Evolutionary conservation across 1,140 invertebrate species (phyloP), one percentile per base, ranked within the genome.

Genomic region (Drosophila ercepeae): DNA sequence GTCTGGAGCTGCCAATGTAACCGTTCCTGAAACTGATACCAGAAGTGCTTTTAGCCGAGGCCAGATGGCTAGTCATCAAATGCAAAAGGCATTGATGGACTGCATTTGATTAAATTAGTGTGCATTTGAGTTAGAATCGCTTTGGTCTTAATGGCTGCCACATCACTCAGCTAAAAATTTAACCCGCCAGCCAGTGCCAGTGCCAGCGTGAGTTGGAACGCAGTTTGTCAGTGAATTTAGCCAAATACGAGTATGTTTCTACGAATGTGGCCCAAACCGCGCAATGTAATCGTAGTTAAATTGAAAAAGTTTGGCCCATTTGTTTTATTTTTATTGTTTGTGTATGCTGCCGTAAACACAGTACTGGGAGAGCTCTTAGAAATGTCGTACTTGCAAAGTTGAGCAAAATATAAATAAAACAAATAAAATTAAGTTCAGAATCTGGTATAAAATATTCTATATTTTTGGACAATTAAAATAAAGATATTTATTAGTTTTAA

Each of bases 71-170:
- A 45, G 39, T 11, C 39, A 69, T 49, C 53, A 45, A 46, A 34
- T 59, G 64, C 39, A 44, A 42, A 53, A 46, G 64, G 42, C 63
- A 67, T 68, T 79, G 76, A 84, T 84, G 60, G 71, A 84, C 57
- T 75, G 60, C 61, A 86, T 86, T 81, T 76, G 70, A 84, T 83
- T 71, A 83, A 84, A 84, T 78, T 75, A 84, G 68, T 57, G 34
- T 60, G 53, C 68, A 51, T 60, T 71, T 46, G 60, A 67, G 71
- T 53, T 48, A 18, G 48, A 70, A 79, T 46, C 60, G 76, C 75
- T 55, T 59, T 18, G 49, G 18, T 54, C 68, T 64, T 64, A 64
- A 60, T 58, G 55, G 45, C 41, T 41, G 18, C 9, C 55, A 70
- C 46, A 65, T 54, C 53, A 54, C 39, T 73, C 57, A 72, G 25